These are phyloP conservation scores for Pteromalus puparum DNA, from an alignment of 1,140 invertebrate species.

Conservation along the genomic window DNA sequence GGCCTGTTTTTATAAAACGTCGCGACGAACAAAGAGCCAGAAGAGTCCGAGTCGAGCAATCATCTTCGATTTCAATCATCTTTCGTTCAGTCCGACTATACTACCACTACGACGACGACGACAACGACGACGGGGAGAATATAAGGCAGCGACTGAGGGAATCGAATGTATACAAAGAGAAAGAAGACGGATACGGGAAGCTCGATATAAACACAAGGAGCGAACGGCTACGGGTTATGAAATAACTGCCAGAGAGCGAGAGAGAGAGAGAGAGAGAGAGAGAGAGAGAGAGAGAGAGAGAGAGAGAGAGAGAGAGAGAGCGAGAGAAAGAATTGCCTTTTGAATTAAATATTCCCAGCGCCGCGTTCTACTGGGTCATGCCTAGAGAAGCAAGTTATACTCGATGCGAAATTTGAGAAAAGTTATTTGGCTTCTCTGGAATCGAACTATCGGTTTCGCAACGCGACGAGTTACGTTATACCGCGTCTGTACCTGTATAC, in stretches of 20 bases:
- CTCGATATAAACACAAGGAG: constrained; percentile 1
- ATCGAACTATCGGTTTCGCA: too few species aligned
- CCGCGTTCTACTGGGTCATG: too few species aligned
- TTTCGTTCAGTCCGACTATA: background rate
- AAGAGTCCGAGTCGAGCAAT: constrained; percentile 44
- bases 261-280: too few species aligned
- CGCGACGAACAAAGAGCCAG: constrained; percentile 38
- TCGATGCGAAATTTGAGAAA: background rate
- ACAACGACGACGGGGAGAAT: background rate
- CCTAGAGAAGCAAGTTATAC: background rate
- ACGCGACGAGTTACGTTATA: too few species aligned
- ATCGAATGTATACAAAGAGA: constrained; percentile 3
- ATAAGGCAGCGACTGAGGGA: background rate
- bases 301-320: too few species aligned
- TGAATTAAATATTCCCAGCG: background rate
- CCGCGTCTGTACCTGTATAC: background rate
- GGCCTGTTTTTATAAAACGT: constrained; percentile 1
- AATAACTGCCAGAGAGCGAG: too few species aligned
- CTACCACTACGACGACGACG: background rate
- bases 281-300: too few species aligned
- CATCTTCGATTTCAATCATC: constrained; percentile 64
- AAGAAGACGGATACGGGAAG: background rate
- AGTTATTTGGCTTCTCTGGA: background rate
- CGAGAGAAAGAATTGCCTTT: background rate
- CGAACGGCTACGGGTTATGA: background rate